Evolutionary conservation across 2,888 invertebrate species (phyloP).

Genomic region (Neoascia interrupta): DNA sequence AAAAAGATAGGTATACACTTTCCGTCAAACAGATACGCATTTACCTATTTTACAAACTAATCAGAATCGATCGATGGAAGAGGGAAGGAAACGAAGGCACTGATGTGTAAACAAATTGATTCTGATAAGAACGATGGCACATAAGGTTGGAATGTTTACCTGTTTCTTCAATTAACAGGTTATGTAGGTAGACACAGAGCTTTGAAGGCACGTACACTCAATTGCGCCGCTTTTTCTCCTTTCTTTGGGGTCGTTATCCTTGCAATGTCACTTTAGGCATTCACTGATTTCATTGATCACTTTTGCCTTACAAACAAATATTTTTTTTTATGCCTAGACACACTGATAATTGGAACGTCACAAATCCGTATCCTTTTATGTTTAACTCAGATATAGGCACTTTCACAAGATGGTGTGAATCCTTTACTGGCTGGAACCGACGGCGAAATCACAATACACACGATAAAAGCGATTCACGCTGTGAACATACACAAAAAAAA

Average conservation of each 20-base stretch:
- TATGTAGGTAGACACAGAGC: no score
- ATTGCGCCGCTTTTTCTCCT: constrained; percentile 50
- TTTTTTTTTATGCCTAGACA: not conserved
- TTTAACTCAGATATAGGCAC: no score
- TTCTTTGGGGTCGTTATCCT: constrained; percentile 46
- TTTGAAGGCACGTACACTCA: no score
- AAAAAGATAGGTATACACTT: no score
- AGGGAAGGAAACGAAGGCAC: constrained; percentile 15
- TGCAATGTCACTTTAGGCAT: constrained; percentile 19
- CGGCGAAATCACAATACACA: constrained; percentile 42
- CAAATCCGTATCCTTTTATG: no score
- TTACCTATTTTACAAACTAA: constrained; percentile 42
- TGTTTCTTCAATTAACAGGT: constrained; percentile 67
- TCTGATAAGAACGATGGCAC: constrained; percentile 59
- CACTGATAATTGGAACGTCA: not conserved
- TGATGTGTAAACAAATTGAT: constrained; percentile 54
- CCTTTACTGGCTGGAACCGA: constrained; percentile 51
- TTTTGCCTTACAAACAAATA: not conserved
- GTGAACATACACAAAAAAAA: not conserved
- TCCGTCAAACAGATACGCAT: constrained; percentile 32
- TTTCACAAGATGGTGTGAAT: no score
- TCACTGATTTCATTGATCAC: constrained; percentile 14
- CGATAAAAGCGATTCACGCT: constrained; percentile 15
- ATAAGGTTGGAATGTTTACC: constrained; percentile 60
- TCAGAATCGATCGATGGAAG: constrained; percentile 31